phyloP scores from a whole-genome alignment of 1,140 invertebrate species.

The Formica exsecta region DNA sequence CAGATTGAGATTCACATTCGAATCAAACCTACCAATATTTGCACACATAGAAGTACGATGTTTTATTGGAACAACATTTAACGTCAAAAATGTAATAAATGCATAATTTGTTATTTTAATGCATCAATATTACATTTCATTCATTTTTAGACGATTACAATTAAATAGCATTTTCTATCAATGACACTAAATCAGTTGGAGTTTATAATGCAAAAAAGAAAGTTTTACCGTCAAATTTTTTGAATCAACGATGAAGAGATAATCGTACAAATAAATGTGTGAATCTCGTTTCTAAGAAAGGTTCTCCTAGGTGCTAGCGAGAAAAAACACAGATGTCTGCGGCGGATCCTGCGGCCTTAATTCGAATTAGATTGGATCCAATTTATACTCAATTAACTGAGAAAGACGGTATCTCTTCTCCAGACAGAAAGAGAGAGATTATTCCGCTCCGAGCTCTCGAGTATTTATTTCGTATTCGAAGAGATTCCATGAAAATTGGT shows the following conservation, averaged over 20 bases:
- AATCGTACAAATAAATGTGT: conserved; percentile 34
- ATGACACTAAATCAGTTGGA: not conserved
- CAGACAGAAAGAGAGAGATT: conserved; percentile 1
- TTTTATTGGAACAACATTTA: not conserved
- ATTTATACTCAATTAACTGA: conserved; percentile 80
- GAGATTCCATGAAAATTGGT: conserved; percentile 62
- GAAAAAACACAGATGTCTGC: conserved; percentile 46
- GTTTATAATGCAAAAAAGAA: not conserved
- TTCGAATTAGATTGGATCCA: conserved; percentile 81
- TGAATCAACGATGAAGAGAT: conserved; percentile 17
- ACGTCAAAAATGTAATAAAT: not conserved
- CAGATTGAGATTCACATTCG: not conserved
- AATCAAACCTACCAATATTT: conserved; percentile 28
- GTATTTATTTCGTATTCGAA: conserved; percentile 68
- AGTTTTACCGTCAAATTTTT: not conserved
- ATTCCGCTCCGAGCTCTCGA: conserved; percentile 17
- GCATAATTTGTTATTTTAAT: not conserved
- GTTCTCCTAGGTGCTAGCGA: not conserved
- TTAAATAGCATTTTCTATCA: not conserved
- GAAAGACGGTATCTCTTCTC: conserved; percentile 43
- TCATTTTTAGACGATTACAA: not conserved
- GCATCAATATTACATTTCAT: not conserved
- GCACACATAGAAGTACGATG: not conserved
- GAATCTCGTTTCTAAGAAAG: conserved; percentile 63
- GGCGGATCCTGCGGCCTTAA: conserved; percentile 67